Percentiles rank a stretch among this genome's conserved stretches.
Evolutionary conservation across 2,113 vertebrate genomes (phyloP).

Genomic region (Anguilla rostrata): DNA sequence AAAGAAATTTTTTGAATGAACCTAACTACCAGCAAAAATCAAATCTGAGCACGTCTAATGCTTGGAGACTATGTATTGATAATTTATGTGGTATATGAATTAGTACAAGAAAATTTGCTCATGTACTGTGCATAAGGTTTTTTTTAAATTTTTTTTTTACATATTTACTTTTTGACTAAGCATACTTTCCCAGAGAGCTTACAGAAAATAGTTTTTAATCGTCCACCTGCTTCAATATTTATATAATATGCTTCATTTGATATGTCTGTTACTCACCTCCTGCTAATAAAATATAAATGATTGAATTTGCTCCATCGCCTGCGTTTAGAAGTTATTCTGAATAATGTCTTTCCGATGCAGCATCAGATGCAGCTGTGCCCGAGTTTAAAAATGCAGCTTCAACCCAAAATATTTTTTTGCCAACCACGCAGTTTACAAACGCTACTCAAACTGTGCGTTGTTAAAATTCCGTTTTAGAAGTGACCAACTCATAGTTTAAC

Average conservation of each 20-base stretch:
- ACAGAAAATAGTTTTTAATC: neutral
- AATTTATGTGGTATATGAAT: neutral
- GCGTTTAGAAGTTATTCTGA: neutral
- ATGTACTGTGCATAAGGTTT: neutral
- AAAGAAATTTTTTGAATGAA: neutral
- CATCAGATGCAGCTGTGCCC: neutral
- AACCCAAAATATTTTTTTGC: neutral
- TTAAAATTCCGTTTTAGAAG: neutral
- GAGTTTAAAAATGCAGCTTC: neutral
- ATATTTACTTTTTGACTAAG: constrained; percentile 9
- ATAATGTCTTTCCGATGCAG: neutral
- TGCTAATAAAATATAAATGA: neutral
- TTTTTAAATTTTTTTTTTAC: neutral
- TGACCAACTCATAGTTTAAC: constrained; percentile 2
- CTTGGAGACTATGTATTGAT: neutral
- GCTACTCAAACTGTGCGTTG: neutral
- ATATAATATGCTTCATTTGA: neutral
- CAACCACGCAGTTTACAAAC: neutral
- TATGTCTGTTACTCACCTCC: neutral
- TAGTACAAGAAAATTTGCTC: neutral
- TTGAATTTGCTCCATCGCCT: neutral
- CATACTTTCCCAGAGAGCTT: neutral
- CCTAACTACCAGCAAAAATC: neutral
- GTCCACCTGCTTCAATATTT: constrained; percentile 7
- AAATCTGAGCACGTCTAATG: neutral